A percentile compares a stretch with the other conserved stretches of the same genome.
These are phyloP conservation scores for Synchiropus splendidus DNA, from an alignment of 2,113 vertebrate genomes.

Conservation along the genomic window DNA sequence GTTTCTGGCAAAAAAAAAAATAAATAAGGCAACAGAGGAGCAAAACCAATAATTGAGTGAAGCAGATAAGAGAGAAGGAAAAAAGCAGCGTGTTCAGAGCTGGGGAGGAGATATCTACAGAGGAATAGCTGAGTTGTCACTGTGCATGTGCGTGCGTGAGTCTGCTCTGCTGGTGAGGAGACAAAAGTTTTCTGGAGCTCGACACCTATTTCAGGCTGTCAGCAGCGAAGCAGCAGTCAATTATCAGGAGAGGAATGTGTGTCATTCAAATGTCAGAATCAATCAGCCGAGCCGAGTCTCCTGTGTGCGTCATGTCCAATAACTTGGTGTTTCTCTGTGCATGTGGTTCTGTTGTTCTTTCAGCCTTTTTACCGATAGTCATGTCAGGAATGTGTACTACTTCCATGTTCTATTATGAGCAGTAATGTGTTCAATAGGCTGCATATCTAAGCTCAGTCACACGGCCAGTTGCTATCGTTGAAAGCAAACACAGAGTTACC, in stretches of 20 bases:
- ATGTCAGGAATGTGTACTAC: too few species aligned
- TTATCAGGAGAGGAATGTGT: constrained; percentile 36
- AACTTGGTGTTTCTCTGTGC: too few species aligned
- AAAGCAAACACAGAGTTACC: too few species aligned
- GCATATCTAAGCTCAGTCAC: too few species aligned
- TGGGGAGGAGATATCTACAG: constrained; percentile 1
- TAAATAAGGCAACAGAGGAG: constrained; percentile 6
- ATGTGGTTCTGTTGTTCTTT: too few species aligned
- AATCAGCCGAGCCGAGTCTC: background rate
- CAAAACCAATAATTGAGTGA: constrained; percentile 11
- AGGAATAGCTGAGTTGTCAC: background rate
- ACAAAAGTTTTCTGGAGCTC: constrained; percentile 1
- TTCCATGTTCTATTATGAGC: too few species aligned
- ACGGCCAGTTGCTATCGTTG: too few species aligned
- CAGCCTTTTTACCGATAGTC: too few species aligned
- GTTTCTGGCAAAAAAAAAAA: background rate
- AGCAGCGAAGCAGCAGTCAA: constrained; percentile 17
- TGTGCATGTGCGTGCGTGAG: constrained; percentile 1
- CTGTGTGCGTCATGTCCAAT: too few species aligned
- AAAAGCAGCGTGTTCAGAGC: background rate
- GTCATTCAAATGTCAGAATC: constrained; percentile 46
- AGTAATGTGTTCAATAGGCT: too few species aligned
- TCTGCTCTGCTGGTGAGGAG: background rate
- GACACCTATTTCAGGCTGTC: constrained; percentile 23
- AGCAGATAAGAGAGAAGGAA: constrained; percentile 8